These are phyloP conservation scores for Lepidurus arcticus DNA, from an alignment of 1,140 invertebrate species.

Conservation along the genomic window DNA sequence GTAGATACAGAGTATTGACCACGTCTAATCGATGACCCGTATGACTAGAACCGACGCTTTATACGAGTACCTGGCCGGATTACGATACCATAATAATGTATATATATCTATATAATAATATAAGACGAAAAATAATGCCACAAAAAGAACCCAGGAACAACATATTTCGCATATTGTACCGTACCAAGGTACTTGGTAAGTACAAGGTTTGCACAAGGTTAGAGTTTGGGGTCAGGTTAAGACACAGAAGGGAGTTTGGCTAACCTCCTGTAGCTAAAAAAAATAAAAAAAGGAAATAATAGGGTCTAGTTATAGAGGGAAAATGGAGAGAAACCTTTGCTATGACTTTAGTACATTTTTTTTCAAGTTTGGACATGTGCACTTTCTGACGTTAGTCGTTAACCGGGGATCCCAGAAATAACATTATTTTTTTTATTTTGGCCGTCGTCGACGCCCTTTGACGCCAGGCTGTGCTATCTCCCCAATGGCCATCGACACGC, in stretches of 20 bases:
- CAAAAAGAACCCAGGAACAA: neutral
- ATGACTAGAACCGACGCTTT: neutral
- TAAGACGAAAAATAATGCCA: neutral
- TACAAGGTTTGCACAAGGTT: neutral
- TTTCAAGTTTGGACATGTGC: constrained; percentile 5
- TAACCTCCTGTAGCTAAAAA: neutral
- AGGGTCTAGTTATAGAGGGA: neutral
- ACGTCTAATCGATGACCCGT: constrained; percentile 17
- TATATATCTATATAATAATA: neutral
- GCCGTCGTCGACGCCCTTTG: constrained; percentile 11
- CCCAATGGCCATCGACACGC: constrained; percentile 13
- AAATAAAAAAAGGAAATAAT: neutral
- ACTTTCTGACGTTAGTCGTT: constrained; percentile 7
- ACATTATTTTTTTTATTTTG: neutral
- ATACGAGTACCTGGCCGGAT: neutral
- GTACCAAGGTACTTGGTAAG: neutral
- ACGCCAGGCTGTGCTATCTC: constrained; percentile 20
- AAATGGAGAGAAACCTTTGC: neutral
- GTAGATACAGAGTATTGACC: neutral
- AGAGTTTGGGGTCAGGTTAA: too few relatives aligned
- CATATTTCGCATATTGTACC: neutral
- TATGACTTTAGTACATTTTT: neutral
- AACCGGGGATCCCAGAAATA: neutral
- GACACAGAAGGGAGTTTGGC: too few relatives aligned
- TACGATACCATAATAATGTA: neutral